Base-by-base conservation (phyloP, 2,888 invertebrate species). In the Andrena bucephala region DNA sequence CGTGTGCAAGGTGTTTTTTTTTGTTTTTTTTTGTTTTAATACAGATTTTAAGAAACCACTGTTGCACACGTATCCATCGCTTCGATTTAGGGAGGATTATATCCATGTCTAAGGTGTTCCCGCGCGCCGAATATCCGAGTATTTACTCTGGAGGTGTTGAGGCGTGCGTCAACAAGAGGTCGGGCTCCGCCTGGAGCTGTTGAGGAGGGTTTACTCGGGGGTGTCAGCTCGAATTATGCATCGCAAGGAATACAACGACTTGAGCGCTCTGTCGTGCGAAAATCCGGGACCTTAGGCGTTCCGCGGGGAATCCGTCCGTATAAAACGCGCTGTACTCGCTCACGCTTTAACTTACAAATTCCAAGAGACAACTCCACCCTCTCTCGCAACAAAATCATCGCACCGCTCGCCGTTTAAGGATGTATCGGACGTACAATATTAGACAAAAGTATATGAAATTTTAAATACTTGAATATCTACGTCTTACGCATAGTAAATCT, bases 141-240 rank as follows among this genome's bases (percentile, higher is more conserved):
- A 87, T 87, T 90, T 86, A 85, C 88, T 86, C 85, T 85, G 86
- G 87, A 90, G 92, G 92, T 90, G 92, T 90, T 86, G 90, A 90
- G 89, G 90, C 89, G 90, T 89, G 88, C 80, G 88, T 87, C 88
- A 82, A 87, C 86, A 85, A 83, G 87, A 90, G 89, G 89, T 90
- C 86, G 88, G 88, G 87, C 85, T 86, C 70, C 84, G 91, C 91
- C 90, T 81, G 81, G 79, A 91, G 90, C 90, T 85, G 88, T 89
- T 88, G 90, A 90, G 89, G 90, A 89, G 92, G 91, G 89, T 88
- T 90, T 78, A 83, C 77, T 87, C 85, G 90, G 87, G 90, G 91
- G 92, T 91, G 92, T 90, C 89, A 85, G 89, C 87, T 87, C 89
- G 89, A 87, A 91, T 90, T 90, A 91, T 89, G 87, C 85, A 85